A percentile compares a stretch with the other conserved stretches of the same genome.
phyloP scores from a whole-genome alignment of 2,888 invertebrate genomes.

The Acleris emargana region DNA sequence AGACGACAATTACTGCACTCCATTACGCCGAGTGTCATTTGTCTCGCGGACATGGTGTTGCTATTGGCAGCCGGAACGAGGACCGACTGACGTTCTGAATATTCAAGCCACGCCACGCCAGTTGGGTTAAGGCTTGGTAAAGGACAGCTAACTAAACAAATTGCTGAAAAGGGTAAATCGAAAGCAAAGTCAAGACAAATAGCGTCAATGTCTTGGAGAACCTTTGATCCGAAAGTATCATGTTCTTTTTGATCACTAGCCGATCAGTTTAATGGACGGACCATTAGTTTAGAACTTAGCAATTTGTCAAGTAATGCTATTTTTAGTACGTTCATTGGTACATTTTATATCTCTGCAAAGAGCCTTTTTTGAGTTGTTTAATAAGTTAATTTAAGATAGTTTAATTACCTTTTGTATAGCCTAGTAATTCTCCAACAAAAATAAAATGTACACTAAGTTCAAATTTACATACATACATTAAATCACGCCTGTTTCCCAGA shows the following conservation, averaged over 20 bases:
- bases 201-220: too few relatives aligned
- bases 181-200: too few relatives aligned
- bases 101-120: conserved; percentile 38
- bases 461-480: too few relatives aligned
- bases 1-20: conserved; percentile 38
- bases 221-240: not conserved
- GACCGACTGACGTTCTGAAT: conserved; percentile 47
- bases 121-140: too few relatives aligned
- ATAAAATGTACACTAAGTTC: too few relatives aligned
- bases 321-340: not conserved
- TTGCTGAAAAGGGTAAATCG: too few relatives aligned
- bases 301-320: conserved; percentile 10
- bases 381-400: too few relatives aligned
- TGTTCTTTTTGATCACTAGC: conserved; percentile 4
- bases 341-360: not conserved
- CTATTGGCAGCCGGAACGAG: conserved; percentile 58
- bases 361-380: too few relatives aligned
- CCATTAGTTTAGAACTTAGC: not conserved
- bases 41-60: conserved; percentile 48
- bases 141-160: too few relatives aligned
- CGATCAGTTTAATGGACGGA: conserved; percentile 6
- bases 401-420: too few relatives aligned
- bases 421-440: too few relatives aligned
- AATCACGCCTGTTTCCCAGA: too few relatives aligned
- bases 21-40: conserved; percentile 56